phyloP scores from a whole-genome alignment of 2,797 vertebrate species.

The Lithobates sylvaticus region DNA sequence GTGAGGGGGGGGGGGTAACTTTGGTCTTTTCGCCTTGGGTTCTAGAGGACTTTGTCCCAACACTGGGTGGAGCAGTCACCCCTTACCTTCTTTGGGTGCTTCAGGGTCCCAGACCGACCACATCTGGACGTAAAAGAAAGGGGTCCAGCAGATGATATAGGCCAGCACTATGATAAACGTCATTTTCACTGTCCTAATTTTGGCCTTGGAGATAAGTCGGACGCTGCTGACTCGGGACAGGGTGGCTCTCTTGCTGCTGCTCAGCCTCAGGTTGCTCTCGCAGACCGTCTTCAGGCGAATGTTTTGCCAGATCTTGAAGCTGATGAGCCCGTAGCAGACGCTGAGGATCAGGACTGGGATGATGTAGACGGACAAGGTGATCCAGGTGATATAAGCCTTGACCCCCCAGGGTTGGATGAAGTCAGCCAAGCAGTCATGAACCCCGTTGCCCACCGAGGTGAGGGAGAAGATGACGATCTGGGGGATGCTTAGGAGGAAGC shows the following conservation, averaged over 20 bases:
- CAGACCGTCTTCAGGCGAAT: slow-evolving; percentile 88
- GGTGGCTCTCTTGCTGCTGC: slow-evolving; percentile 66
- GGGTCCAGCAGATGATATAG: slow-evolving; percentile 96
- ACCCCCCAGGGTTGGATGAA: slow-evolving; percentile 95
- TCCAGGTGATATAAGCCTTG: slow-evolving; percentile 97
- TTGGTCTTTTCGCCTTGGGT: no score
- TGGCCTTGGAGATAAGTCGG: slow-evolving; percentile 94
- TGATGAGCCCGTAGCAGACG: slow-evolving; percentile 93
- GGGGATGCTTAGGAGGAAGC: slow-evolving; percentile 90
- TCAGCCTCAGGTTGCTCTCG: slow-evolving; percentile 65
- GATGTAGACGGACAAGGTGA: slow-evolving; percentile 92
- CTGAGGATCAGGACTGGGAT: slow-evolving; percentile 90
- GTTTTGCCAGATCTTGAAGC: slow-evolving; percentile 98
- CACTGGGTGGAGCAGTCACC: background rate
- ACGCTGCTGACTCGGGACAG: slow-evolving; percentile 93
- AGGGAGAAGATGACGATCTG: slow-evolving; percentile 95
- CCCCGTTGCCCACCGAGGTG: slow-evolving; percentile 85
- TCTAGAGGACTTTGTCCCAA: no score
- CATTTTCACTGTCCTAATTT: slow-evolving; percentile 98
- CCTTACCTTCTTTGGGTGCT: slow-evolving; percentile 92
- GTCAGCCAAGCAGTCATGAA: slow-evolving; percentile 94
- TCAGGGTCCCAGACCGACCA: slow-evolving; percentile 96
- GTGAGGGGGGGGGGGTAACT: no score
- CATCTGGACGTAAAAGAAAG: slow-evolving; percentile 98
- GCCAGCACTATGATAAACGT: slow-evolving; percentile 96